Percentiles rank a stretch among this genome's conserved stretches.
Evolutionary conservation across 2,113 vertebrate species (phyloP).

Genomic region (Syngnathoides biaculeatus): DNA sequence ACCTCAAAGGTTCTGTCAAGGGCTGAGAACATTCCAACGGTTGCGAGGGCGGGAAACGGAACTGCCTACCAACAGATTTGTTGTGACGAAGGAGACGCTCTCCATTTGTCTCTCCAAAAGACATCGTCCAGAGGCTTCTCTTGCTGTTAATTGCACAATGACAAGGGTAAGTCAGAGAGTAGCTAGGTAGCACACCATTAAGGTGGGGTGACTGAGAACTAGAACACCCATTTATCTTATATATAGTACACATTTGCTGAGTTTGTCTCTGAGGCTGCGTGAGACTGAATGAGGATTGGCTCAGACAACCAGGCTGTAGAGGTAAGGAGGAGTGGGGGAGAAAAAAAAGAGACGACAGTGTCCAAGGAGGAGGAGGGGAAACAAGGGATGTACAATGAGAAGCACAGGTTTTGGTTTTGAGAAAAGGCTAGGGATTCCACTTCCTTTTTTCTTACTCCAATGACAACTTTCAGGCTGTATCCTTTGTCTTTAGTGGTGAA

Average conservation of each 20-base stretch:
- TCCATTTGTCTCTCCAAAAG: conserved; percentile 8
- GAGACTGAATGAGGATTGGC: conserved; percentile 59
- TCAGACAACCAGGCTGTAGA: conserved; percentile 54
- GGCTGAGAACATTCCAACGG: conserved; percentile 16
- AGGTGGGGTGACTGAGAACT: conserved; percentile 57
- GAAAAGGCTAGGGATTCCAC: conserved; percentile 2
- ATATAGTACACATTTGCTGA: conserved; percentile 52
- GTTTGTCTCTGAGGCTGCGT: conserved; percentile 58
- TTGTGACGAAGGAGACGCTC: conserved; percentile 2
- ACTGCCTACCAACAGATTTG: neutral
- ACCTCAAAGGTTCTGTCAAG: conserved; percentile 24
- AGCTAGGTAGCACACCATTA: conserved; percentile 42
- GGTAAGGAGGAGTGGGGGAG: conserved; percentile 14
- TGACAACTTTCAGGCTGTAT: conserved; percentile 7
- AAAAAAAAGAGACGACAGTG: conserved; percentile 39
- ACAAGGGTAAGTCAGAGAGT: conserved; percentile 26
- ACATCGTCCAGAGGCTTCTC: conserved; percentile 12
- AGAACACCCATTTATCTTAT: conserved; percentile 51
- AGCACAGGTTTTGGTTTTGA: conserved; percentile 2
- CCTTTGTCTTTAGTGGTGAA: conserved; percentile 18
- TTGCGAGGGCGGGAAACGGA: conserved; percentile 7
- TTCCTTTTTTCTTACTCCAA: conserved; percentile 14
- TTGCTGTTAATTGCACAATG: conserved; percentile 44
- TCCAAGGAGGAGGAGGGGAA: conserved; percentile 34
- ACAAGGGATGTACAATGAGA: neutral